phyloP scores from a whole-genome alignment of 2,888 invertebrate genomes.

The Andrena marginata region DNA sequence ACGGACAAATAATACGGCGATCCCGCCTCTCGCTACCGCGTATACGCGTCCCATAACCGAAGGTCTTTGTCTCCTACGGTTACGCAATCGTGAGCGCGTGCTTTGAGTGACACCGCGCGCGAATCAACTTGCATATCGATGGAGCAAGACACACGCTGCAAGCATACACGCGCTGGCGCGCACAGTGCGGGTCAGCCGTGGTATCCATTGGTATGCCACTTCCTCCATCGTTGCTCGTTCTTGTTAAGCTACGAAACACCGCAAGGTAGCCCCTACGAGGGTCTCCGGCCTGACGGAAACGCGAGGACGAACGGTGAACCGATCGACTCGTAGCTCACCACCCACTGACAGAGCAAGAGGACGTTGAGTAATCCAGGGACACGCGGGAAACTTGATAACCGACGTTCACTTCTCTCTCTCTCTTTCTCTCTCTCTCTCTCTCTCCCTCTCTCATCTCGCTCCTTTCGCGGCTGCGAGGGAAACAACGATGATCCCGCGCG shows the following conservation, averaged over 20 bases:
- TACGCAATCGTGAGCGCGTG: constrained; percentile 22
- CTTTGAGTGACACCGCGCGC: not conserved
- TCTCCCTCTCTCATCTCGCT: constrained; percentile 23
- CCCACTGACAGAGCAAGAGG: constrained; percentile 57
- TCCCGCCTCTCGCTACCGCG: not conserved
- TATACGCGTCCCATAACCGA: constrained; percentile 10
- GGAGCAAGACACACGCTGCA: not conserved
- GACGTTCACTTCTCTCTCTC: constrained; percentile 38
- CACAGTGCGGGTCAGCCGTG: constrained; percentile 35
- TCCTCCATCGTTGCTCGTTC: constrained; percentile 33
- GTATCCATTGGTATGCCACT: constrained; percentile 57
- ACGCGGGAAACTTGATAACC: constrained; percentile 67
- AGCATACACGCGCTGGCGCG: constrained; percentile 4
- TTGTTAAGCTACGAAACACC: constrained; percentile 51
- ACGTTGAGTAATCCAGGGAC: constrained; percentile 68
- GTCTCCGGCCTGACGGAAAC: constrained; percentile 44
- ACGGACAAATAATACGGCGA: constrained; percentile 10
- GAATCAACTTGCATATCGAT: constrained; percentile 14
- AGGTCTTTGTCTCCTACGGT: constrained; percentile 30
- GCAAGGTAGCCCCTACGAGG: constrained; percentile 35
- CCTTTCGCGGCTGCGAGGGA: constrained; percentile 32
- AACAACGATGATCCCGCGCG: constrained; percentile 26
- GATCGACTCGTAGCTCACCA: constrained; percentile 59
- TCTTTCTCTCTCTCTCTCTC: constrained; percentile 23
- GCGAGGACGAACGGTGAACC: constrained; percentile 37